Evolutionary conservation across 2,888 invertebrate genomes (phyloP).

Genomic region (Drosophila flavopinicola): DNA sequence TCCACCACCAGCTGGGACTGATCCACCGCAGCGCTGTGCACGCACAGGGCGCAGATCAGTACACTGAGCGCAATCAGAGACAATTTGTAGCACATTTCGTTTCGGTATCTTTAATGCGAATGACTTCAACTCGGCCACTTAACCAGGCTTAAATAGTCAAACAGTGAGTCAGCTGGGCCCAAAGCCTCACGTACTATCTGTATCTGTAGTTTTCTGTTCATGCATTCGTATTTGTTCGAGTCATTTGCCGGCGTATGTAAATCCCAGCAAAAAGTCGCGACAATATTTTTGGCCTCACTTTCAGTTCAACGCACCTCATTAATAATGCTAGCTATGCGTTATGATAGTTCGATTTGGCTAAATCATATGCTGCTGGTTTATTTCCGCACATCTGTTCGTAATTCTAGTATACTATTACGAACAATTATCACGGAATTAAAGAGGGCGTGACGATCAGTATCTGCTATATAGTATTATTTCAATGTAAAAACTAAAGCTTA

Average conservation of each 20-base stretch:
- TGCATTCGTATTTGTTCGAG: constrained; percentile 56
- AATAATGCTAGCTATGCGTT: constrained; percentile 11
- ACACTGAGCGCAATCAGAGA: constrained; percentile 30
- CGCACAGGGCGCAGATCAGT: constrained; percentile 27
- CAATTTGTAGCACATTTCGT: constrained; percentile 57
- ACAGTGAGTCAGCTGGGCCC: constrained; percentile 26
- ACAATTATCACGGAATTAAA: constrained; percentile 24
- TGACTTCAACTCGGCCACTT: constrained; percentile 37
- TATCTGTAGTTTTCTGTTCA: constrained; percentile 32
- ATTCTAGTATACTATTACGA: constrained; percentile 9
- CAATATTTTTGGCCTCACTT: constrained; percentile 34
- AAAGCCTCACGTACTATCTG: constrained; percentile 49
- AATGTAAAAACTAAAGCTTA: too few relatives aligned
- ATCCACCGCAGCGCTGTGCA: constrained; percentile 34
- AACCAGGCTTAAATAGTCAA: constrained; percentile 61
- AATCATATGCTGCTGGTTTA: constrained; percentile 31
- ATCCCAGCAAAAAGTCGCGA: constrained; percentile 39
- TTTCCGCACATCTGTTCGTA: constrained; percentile 47
- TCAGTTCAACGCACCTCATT: constrained; percentile 62
- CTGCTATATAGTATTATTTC: not conserved
- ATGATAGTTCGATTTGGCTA: constrained; percentile 18
- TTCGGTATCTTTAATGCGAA: constrained; percentile 42
- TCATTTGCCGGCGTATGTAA: constrained; percentile 68
- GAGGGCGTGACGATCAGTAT: constrained; percentile 24
- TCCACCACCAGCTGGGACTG: constrained; percentile 58